Evolutionary conservation across 1,140 invertebrate genomes (phyloP).

Genomic region (Lordiphosa stackelbergi): DNA sequence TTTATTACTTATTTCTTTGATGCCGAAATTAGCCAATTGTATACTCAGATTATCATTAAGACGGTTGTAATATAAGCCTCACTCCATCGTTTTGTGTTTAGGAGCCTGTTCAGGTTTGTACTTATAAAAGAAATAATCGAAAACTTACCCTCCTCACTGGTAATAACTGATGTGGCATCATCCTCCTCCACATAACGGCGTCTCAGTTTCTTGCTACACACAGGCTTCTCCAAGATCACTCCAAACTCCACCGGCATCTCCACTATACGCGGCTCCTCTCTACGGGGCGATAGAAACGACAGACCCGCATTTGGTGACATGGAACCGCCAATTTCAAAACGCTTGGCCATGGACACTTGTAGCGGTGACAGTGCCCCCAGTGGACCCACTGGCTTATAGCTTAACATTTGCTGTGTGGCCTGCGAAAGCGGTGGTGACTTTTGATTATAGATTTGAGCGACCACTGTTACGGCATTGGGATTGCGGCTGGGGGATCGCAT

Average conservation of each 20-base stretch:
- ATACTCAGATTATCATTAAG: no score
- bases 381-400: slow-evolving; percentile 66
- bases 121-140: no score
- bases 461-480: slow-evolving; percentile 36
- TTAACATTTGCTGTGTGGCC: slow-evolving; percentile 74
- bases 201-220: slow-evolving; percentile 70
- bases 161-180: slow-evolving; percentile 75
- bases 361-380: slow-evolving; percentile 65
- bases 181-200: slow-evolving; percentile 76
- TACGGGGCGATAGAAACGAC: slow-evolving; percentile 66
- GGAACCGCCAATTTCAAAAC: slow-evolving; percentile 67
- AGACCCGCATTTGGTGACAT: slow-evolving; percentile 65
- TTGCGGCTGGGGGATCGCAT: slow-evolving; percentile 70
- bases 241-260: slow-evolving; percentile 69
- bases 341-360: slow-evolving; percentile 69
- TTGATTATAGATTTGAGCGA: slow-evolving; percentile 59
- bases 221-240: slow-evolving; percentile 60
- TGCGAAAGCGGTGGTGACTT: slow-evolving; percentile 71
- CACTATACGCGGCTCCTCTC: slow-evolving; percentile 66
- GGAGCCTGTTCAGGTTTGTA: no score
- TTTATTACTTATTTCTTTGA: no score
- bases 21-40: no score
- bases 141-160: slow-evolving; percentile 70
- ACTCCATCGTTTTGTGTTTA: no score
- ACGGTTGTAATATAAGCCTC: no score